Evolutionary conservation across 2,888 invertebrate species (phyloP).

Genomic region (Ferdinandea cuprea): DNA sequence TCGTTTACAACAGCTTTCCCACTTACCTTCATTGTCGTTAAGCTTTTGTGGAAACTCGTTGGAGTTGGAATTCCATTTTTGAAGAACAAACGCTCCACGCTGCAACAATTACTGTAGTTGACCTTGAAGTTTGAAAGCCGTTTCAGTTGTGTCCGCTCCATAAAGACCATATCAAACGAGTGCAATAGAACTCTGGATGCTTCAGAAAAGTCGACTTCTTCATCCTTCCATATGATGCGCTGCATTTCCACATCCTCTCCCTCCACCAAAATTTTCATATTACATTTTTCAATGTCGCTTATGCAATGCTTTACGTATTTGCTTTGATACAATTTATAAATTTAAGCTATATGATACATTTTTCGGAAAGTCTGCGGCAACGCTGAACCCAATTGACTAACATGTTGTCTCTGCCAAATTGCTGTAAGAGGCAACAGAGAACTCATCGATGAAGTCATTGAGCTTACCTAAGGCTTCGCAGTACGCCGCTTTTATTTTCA

Average conservation of each 20-base stretch:
- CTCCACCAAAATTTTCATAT: constrained; percentile 53
- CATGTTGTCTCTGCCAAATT: not conserved
- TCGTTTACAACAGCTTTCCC: too few species aligned
- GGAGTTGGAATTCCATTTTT: constrained; percentile 43
- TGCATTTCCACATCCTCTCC: too few species aligned
- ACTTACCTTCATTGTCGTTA: too few species aligned
- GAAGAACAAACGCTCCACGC: constrained; percentile 25
- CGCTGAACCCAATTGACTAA: not conserved
- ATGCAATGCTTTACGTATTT: too few species aligned
- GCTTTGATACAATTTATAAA: too few species aligned
- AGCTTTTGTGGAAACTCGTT: too few species aligned
- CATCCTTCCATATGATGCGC: constrained; percentile 55
- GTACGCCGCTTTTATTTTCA: constrained; percentile 25
- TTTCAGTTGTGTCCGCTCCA: not conserved
- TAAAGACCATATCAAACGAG: constrained; percentile 7
- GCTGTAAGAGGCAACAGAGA: not conserved
- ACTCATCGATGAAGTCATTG: not conserved
- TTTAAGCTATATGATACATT: too few species aligned
- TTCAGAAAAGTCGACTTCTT: constrained; percentile 17
- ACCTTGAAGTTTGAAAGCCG: constrained; percentile 2
- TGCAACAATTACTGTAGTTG: too few species aligned
- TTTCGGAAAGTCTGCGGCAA: not conserved
- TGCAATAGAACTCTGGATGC: not conserved
- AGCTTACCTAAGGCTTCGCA: constrained; percentile 17
- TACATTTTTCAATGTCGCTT: constrained; percentile 42